Base-by-base conservation (phyloP, 2,113 vertebrate genomes). In the Pimephales promelas region DNA sequence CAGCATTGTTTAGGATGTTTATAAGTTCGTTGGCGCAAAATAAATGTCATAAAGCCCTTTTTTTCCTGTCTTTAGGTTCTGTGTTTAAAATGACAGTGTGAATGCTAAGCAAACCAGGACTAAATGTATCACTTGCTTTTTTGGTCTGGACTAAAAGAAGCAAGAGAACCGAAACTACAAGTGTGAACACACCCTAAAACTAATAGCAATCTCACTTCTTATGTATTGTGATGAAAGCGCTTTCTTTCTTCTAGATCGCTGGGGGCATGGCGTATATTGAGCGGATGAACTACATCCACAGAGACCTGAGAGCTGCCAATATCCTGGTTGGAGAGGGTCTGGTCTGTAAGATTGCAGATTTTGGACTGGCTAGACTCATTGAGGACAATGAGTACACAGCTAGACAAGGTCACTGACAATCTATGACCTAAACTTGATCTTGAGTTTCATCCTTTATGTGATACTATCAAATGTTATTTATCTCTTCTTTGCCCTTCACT, bases 281-380 rank as follows among this genome's bases (percentile, higher is more conserved):
- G 88, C 88, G 95, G 66, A 99, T 99, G 98, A 99, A 99, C 93
- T 99, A 99, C 91, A 99, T 99, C 92, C 98, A 99, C 73, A 95
- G 98, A 49, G 98, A 99, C 81, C 93, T 99, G 73, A 94, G 98
- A 0, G 98, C 98, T 0, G 98, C 98, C 79, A 99, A 99, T 93
- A 99, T 99, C 90, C 95, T 99, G 18, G 98, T 99, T 7, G 96
- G 96, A 5, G 97, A 99, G 79, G 96, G 93, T 89, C 94, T 99
- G 82, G 96, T 96, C 83, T 99, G 98, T 89, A 99, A 99, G 93
- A 97, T 99, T 0, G 98, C 98, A 0, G 98, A 99, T 93, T 99
- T 99, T 0, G 98, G 98, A 78, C 94, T 99, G 86, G 97, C 98
- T 0, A 94, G 98, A 66, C 97, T 99, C 92, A 99, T 99, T 2